These are phyloP conservation scores for Proisotoma minuta DNA, from an alignment of 2,888 invertebrate species.

Conservation along the genomic window DNA sequence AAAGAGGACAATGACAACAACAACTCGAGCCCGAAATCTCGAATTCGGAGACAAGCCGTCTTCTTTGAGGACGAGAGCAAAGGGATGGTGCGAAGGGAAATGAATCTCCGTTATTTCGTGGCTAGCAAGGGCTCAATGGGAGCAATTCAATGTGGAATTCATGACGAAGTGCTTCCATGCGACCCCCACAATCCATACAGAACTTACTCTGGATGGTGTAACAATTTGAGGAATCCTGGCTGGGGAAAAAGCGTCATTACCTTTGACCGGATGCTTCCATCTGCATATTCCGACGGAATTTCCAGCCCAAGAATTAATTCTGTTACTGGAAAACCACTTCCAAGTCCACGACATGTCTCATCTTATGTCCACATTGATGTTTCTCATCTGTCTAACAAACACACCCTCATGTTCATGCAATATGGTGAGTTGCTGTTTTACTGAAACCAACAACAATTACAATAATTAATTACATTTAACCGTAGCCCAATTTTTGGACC, in stretches of 20 bases:
- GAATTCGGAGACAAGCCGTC: constrained; percentile 36
- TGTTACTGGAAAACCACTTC: constrained; percentile 69
- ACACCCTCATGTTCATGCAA: constrained; percentile 91
- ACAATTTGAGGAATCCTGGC: constrained; percentile 75
- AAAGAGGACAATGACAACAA: no score
- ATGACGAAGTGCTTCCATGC: constrained; percentile 65
- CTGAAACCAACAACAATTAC: not conserved
- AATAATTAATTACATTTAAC: not conserved
- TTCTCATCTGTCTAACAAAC: constrained; percentile 78
- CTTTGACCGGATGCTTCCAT: constrained; percentile 76
- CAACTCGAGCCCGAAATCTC: constrained; percentile 5
- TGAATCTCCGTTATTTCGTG: constrained; percentile 20
- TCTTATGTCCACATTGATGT: constrained; percentile 87
- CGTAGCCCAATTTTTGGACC: constrained; percentile 67
- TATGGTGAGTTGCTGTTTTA: constrained; percentile 55
- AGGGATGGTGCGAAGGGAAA: not conserved
- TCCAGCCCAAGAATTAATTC: constrained; percentile 71
- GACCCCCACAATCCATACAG: constrained; percentile 54
- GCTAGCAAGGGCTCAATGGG: constrained; percentile 49
- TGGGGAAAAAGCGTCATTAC: constrained; percentile 79
- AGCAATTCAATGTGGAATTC: constrained; percentile 66
- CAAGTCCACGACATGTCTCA: constrained; percentile 80
- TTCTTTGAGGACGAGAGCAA: constrained; percentile 22
- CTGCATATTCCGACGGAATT: constrained; percentile 83
- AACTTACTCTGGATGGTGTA: constrained; percentile 63